These are phyloP conservation scores for Muscidifurax raptorellus DNA, from an alignment of 1,140 invertebrate genomes.

Conservation along the genomic window DNA sequence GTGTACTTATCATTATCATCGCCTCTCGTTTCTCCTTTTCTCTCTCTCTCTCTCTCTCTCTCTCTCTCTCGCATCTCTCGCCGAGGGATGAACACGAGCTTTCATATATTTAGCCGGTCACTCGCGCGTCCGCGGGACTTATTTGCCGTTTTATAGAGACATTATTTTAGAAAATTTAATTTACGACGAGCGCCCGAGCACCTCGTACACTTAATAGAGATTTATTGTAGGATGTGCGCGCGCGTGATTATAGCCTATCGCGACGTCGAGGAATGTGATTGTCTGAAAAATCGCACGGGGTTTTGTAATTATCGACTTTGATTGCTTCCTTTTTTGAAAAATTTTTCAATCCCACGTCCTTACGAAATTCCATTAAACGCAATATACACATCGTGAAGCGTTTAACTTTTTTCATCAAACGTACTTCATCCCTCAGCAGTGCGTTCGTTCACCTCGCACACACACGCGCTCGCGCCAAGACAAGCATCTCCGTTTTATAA, in stretches of 20 bases:
- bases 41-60: conserved; percentile 56
- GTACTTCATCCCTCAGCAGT: background rate
- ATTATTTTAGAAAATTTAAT: conserved; percentile 41
- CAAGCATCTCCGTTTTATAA: background rate
- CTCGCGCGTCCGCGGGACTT: background rate
- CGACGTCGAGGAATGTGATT: background rate
- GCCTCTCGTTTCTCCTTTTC: conserved; percentile 56
- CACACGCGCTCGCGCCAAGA: background rate
- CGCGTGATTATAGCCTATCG: conserved; percentile 38
- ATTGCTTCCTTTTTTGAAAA: background rate
- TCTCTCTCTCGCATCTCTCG: conserved; percentile 48
- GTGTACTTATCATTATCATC: conserved; percentile 51
- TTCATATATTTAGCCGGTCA: background rate
- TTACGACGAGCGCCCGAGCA: background rate
- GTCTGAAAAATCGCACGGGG: background rate
- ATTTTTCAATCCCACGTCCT: background rate
- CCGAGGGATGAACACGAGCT: background rate
- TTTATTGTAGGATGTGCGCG: conserved; percentile 30
- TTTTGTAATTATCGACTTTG: background rate
- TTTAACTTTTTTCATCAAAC: background rate
- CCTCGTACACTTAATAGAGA: conserved; percentile 29
- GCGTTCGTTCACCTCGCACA: background rate
- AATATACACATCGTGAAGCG: background rate
- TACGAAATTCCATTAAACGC: background rate
- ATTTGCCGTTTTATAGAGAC: conserved; percentile 32